phyloP scores from a whole-genome alignment of 2,888 invertebrate genomes.

The Pristionchus arcanus region DNA sequence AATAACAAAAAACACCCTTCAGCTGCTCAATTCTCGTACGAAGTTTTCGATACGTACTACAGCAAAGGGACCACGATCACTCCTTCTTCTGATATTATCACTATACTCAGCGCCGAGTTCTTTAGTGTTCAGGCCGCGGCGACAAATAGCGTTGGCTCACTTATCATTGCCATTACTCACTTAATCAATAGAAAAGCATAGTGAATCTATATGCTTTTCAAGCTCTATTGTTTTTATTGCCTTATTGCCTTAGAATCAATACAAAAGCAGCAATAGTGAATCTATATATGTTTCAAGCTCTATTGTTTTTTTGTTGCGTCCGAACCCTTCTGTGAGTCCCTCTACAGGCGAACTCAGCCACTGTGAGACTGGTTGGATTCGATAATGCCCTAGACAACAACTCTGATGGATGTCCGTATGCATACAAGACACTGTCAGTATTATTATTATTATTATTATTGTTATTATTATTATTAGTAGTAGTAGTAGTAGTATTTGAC shows the following conservation, averaged over 20 bases:
- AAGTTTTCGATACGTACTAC: not conserved
- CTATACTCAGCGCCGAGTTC: not conserved
- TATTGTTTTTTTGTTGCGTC: too few species aligned
- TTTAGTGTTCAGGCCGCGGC: not conserved
- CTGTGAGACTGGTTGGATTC: not conserved
- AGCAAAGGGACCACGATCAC: not conserved
- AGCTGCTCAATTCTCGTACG: constrained; percentile 6
- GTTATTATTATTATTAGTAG: not conserved
- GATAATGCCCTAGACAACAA: not conserved
- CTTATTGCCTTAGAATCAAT: too few species aligned
- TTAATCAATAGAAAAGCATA: not conserved
- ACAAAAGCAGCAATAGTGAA: too few species aligned
- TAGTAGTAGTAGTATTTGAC: not conserved
- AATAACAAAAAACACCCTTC: not conserved
- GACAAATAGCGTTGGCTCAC: not conserved
- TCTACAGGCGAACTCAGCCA: not conserved
- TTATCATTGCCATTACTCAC: not conserved
- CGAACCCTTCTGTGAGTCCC: too few species aligned
- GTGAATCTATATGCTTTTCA: too few species aligned
- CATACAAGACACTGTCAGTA: not conserved
- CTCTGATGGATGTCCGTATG: not conserved
- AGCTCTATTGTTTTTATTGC: too few species aligned
- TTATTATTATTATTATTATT: not conserved
- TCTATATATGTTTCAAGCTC: too few species aligned
- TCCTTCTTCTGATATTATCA: not conserved